phyloP scores from a whole-genome alignment of 2,797 vertebrate genomes.

The Sebastiscus albofasciatus region DNA sequence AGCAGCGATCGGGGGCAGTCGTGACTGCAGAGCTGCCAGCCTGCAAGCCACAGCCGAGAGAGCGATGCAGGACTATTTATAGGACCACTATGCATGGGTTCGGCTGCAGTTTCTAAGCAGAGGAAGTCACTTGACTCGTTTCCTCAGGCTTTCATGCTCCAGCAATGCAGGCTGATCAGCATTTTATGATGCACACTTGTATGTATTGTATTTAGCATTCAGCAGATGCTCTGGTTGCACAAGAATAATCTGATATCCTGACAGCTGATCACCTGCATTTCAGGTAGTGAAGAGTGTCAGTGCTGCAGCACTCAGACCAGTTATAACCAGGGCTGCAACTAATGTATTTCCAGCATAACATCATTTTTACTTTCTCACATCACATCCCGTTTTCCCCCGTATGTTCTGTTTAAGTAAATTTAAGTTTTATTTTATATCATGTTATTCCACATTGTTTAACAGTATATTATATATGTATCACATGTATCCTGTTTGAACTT shows the following conservation, averaged over 20 bases:
- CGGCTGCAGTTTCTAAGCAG: conserved; percentile 61
- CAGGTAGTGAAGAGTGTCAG: not conserved
- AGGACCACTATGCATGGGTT: conserved; percentile 48
- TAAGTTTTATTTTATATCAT: not conserved
- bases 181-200: not conserved
- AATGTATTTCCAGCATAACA: not conserved
- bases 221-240: not conserved
- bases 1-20: conserved; percentile 50
- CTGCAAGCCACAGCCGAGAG: conserved; percentile 49
- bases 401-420: not conserved
- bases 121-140: conserved; percentile 38
- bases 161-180: not conserved
- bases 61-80: conserved; percentile 69
- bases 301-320: not conserved
- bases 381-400: not conserved
- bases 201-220: fast-evolving
- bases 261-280: not conserved
- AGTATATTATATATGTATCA: too few species aligned
- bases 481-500: too few species aligned
- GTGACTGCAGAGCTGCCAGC: conserved; percentile 74
- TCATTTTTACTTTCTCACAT: too few species aligned
- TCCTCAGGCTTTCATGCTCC: not conserved
- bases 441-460: not conserved
- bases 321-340: not conserved
- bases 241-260: not conserved